Base-by-base conservation (phyloP, 2,797 vertebrate genomes). In the Rachycentron canadum region DNA sequence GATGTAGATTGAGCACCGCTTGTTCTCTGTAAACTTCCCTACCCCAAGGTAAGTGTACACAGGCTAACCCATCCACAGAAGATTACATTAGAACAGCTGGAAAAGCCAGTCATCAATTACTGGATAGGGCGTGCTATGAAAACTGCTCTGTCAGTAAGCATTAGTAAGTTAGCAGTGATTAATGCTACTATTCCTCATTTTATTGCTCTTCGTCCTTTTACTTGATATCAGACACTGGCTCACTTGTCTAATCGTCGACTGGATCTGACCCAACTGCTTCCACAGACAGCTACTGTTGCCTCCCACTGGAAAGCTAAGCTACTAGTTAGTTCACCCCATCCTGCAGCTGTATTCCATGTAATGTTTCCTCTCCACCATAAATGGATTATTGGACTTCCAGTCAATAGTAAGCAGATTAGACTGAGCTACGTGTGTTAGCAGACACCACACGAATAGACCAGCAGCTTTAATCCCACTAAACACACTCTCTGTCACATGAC, bases 401-500 rank as follows among this genome's bases (percentile, higher is more conserved):
- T 92, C 92, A 91, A 92, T 89, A 86, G 87, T 93, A 93, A 94
- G 40, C 63, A 91, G 88, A 93, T 92, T 93, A 92, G 82, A 84
- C 85, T 41, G 77, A 88, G 86, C 86, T 85, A 88, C 68, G 84
- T 90, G 77, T 88, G 65, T 87, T 85, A 92, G 89, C 81, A 90
- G 85, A 90, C 89, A 89, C 81, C 87, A 82, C 83, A 79, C 74
- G 61, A 90, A 88, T 68, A 85, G 75, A 83, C 84, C 80, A 86
- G 76, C 76, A 69, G 69, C 50, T 89, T 80, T 91, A 94, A 94
- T 93, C 85, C 85, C 78, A 76, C 85, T 90, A 90, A 88, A 91
- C 80, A 78, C 77, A 85, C 65, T 83, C 77, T 30, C 78, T 87
- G 84, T 78, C 86, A 85, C 73, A 84, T 75, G 45, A 78, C 4